Evolutionary conservation across 2,888 invertebrate genomes (phyloP), one percentile per base, ranked within the genome.

Genomic region (Opisthograptis luteolata): DNA sequence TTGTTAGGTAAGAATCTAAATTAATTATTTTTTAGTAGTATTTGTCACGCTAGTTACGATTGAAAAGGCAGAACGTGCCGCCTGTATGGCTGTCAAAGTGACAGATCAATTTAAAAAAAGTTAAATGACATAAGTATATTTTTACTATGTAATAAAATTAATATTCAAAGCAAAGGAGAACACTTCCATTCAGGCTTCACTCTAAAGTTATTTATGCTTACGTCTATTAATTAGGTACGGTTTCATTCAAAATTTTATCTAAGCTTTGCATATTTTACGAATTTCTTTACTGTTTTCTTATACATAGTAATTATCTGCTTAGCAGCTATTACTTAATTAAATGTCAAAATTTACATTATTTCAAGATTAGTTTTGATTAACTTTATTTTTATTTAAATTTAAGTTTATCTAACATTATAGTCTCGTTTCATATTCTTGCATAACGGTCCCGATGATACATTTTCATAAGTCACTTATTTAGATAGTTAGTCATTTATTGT

Each of bases 1-100:
- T 66, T 69, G 62, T 75, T 73, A 62, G 80, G 81, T 82, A 80
- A 81, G 82, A 66, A 46, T 64, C 55, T 15, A 27, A 43, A 12
- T 37, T 48, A 50, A 50, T 39, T 49, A 36, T 46, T 52, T 50
- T 49, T 56, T 44, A 43, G 10, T 35, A 28, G 22, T 49, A 41
- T 25, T 65, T 58, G 42, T 59, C 45, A 43, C 50, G 49, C 44
- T 44, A 31, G 9, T 35, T 22, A 10, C 14, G 25, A 37, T 45
- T 31, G 28, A 19, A 9, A 5, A 4, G 4, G 9, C 24, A 19
- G 6, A n/a, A n/a, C n/a, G n/a, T n/a, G n/a, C n/a, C n/a, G n/a
- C n/a, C n/a, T n/a, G n/a, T n/a, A n/a, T n/a, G n/a, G n/a, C n/a
- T n/a, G n/a, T n/a, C n/a, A n/a, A n/a, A n/a, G n/a, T n/a, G n/a